These are phyloP conservation scores for Drosophila ohnishii DNA, from an alignment of 1,140 invertebrate genomes.

Conservation along the genomic window DNA sequence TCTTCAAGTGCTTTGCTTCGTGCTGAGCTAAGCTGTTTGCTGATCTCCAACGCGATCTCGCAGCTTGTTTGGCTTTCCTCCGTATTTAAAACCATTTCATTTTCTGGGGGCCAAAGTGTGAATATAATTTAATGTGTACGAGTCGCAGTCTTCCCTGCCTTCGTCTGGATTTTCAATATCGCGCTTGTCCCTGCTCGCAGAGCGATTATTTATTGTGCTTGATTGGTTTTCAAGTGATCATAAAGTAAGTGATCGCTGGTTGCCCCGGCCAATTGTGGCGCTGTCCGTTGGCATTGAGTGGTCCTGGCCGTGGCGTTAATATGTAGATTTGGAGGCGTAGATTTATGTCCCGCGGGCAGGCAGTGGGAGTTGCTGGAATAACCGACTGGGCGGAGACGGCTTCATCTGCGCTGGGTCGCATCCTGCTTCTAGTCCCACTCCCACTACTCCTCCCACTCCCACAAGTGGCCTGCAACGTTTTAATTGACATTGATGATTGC, in stretches of 20 bases:
- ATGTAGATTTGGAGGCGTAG: slow-evolving; percentile 78
- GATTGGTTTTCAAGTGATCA: slow-evolving; percentile 83
- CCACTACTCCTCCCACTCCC: slow-evolving; percentile 61
- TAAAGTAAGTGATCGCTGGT: slow-evolving; percentile 82
- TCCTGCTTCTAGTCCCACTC: slow-evolving; percentile 24
- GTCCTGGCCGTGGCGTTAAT: slow-evolving; percentile 66
- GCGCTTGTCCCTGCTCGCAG: slow-evolving; percentile 48
- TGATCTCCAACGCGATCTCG: slow-evolving; percentile 54
- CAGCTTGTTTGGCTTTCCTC: slow-evolving; percentile 66
- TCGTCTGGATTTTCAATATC: slow-evolving; percentile 76
- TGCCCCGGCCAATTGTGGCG: slow-evolving; percentile 57
- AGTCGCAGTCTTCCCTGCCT: slow-evolving; percentile 10
- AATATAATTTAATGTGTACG: slow-evolving; percentile 82
- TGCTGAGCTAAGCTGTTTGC: slow-evolving; percentile 54
- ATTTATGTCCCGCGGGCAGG: slow-evolving; percentile 57
- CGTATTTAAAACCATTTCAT: slow-evolving; percentile 75
- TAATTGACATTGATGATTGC: slow-evolving; percentile 78
- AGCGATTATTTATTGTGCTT: slow-evolving; percentile 82
- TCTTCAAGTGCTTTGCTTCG: slow-evolving; percentile 27
- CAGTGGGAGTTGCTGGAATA: slow-evolving; percentile 17
- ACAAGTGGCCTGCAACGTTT: slow-evolving; percentile 61
- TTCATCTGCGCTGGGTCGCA: slow-evolving; percentile 47
- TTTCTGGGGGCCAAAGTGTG: slow-evolving; percentile 82
- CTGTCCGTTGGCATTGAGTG: slow-evolving; percentile 58
- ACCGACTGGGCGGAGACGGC: slow-evolving; percentile 56